A percentile compares a stretch with the other conserved stretches of the same genome.
phyloP scores from a whole-genome alignment of 2,113 vertebrate genomes.

The Elephantulus edwardii region DNA sequence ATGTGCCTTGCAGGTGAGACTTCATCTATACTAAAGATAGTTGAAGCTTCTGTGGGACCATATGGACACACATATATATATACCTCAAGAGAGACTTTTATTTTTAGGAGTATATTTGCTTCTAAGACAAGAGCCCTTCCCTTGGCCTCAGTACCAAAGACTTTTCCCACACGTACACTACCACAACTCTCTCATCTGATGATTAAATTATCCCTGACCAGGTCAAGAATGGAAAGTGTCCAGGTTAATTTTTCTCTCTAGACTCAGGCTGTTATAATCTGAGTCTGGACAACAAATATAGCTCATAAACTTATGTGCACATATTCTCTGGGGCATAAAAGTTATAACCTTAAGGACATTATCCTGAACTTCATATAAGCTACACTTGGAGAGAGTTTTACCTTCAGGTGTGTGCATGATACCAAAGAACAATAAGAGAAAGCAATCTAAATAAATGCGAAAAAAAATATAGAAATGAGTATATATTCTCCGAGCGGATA shows the following conservation, averaged over 20 bases:
- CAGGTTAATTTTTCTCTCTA: not conserved
- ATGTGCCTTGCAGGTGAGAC: not conserved
- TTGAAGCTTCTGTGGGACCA: not conserved
- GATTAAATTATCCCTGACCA: too few species aligned
- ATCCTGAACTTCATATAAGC: not conserved
- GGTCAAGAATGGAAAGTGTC: not conserved
- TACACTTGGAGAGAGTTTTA: not conserved
- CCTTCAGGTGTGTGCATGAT: not conserved
- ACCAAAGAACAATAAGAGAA: not conserved
- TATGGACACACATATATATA: not conserved
- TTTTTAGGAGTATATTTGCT: not conserved
- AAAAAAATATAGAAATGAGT: not conserved
- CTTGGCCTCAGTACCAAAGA: not conserved
- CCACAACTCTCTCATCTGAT: not conserved
- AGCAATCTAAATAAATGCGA: not conserved
- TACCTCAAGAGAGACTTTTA: not conserved
- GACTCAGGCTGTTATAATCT: not conserved
- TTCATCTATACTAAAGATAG: not conserved
- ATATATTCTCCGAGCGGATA: not conserved
- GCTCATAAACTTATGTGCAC: not conserved
- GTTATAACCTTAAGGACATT: not conserved
- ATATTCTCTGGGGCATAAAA: not conserved
- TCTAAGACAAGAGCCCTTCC: not conserved
- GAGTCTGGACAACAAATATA: not conserved
- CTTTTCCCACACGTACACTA: accelerated